Evolutionary conservation across 2,888 invertebrate genomes (phyloP).

Genomic region (Hypolimnas misippus): DNA sequence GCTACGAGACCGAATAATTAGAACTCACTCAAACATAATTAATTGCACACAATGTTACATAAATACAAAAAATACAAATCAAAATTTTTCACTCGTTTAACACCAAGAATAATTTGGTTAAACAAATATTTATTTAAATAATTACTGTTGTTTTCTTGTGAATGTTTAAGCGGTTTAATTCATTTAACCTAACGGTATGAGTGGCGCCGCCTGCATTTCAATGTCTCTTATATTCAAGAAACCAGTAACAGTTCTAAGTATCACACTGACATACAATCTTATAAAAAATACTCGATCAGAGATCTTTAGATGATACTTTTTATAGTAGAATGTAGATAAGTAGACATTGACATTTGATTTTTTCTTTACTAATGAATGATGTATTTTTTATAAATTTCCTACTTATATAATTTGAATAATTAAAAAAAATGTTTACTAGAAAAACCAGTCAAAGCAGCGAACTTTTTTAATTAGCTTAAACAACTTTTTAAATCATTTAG

Average conservation of each 20-base stretch:
- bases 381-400: not conserved
- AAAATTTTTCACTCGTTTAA: no score
- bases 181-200: slow-evolving; percentile 33
- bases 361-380: not conserved
- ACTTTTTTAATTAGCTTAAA: not conserved
- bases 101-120: not conserved
- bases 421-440: not conserved
- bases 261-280: slow-evolving; percentile 33
- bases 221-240: slow-evolving; percentile 36
- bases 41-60: no score
- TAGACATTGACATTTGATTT: not conserved
- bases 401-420: no score
- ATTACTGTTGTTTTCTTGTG: not conserved
- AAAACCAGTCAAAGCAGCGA: not conserved
- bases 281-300: slow-evolving; percentile 9
- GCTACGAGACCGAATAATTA: no score
- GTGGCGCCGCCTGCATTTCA: slow-evolving; percentile 37
- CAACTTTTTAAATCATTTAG: no score
- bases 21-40: no score
- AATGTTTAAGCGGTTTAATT: not conserved
- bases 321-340: not conserved
- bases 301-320: slow-evolving; percentile 14
- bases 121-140: not conserved
- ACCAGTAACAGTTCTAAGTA: slow-evolving; percentile 40
- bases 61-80: no score